Base-by-base conservation (phyloP, 2,888 invertebrate species). In the Corythucha ciliata region DNA sequence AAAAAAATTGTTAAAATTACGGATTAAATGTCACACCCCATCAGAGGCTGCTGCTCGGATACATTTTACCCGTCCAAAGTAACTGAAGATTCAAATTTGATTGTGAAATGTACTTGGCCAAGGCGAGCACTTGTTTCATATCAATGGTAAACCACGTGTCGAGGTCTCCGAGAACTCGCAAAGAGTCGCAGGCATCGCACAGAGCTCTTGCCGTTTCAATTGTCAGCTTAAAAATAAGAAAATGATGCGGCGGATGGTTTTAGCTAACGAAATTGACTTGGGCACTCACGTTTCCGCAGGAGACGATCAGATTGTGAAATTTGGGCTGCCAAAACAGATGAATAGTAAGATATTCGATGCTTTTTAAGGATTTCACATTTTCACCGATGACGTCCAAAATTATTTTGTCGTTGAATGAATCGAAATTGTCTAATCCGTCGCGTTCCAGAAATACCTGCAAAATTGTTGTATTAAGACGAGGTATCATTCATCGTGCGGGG, bases 61-160 rank as follows among this genome's bases (percentile, higher is more conserved):
- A n/a, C n/a, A n/a, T n/a, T n/a, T n/a, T n/a, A n/a, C n/a, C n/a
- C n/a, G n/a, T n/a, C n/a, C n/a, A n/a, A n/a, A n/a, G n/a, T n/a
- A n/a, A n/a, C n/a, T n/a, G n/a, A n/a, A n/a, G n/a, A n/a, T n/a
- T n/a, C n/a, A n/a, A n/a, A n/a, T n/a, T n/a, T n/a, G n/a, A n/a
- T n/a, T n/a, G n/a, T n/a, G n/a, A n/a, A n/a, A 57, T 57, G 48
- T 54, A 45, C 24, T 54, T 47, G 2, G 46, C 52, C 52, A 57
- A 45, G 29, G 48, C n/a, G 21, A 44, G 20, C 8, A 57, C 49
- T 27, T 57, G 54, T 12, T 57, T 49, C 10, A 36, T 12, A 8
- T 32, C 44, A 16, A 57, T 52, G n/a, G 45, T 45, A 26, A 52
- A 47, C 56, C 56, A 57, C 7, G 56, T 54, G 22, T 57, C 41